Base-by-base conservation (phyloP, 2,113 vertebrate species). In the Probosciger aterrimus region DNA sequence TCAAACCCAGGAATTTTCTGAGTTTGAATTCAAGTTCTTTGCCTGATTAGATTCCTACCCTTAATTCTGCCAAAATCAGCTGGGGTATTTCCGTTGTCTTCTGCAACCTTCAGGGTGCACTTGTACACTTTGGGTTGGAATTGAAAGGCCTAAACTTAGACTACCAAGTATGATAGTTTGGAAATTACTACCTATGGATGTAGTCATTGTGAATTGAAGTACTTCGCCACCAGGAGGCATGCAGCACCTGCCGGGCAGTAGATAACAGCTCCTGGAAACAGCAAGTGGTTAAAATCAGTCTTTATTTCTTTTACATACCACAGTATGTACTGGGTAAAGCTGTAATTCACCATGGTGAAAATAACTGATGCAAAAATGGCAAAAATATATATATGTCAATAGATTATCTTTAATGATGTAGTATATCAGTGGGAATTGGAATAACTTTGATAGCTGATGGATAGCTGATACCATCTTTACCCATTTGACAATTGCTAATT, bases 141-240 rank as follows among this genome's bases (percentile, higher is more conserved):
- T 33, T 9, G 49, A 7, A 68, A 69, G 73, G 18, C 35, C 67
- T 55, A 30, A 43, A 18, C 44, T 20, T 25, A 7, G 71, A 4
- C 22, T 37, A 12, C 41, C 15, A 14, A 43, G 14, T 22, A 4
- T 4, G 23, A 12, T 3, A 13, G 23, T 15, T 39, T 33, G 25
- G 15, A 39, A 65, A 15, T 5, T 1, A 3, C 11, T 7, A 7
- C 37, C 50, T 19, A 1, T 7, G 4, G 5, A 3, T 14, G 46
- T 33, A 52, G 59, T 24, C 13, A 6, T 8, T 37, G 46, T 47
- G 70, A 62, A 22, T 5, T 15, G 57, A 27, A 44, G 69, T 9
- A 3, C 28, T n/a, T 78, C 23, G 18, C 92, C 82, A 65, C 33
- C 70, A 76, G 76, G 76, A 46, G 87, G 87, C 64, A 70, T 28